Conservation (phyloP, 2,797 vertebrate genomes). For the Diceros bicornis region DNA sequence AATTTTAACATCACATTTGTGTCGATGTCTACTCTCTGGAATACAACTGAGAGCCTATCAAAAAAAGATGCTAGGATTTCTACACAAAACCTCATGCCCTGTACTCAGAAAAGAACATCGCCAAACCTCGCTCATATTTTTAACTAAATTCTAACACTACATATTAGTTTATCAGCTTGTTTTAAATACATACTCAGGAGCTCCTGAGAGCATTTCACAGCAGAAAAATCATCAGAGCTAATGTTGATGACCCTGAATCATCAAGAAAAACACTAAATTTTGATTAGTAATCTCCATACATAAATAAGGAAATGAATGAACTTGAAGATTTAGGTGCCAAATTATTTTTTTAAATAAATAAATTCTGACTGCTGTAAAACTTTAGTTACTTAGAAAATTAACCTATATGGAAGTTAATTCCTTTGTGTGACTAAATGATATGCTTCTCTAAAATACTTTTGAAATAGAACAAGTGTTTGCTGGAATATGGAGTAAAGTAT, state of each 20-base stretch:
- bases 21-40: slow-evolving; percentile 78
- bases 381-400: neutral
- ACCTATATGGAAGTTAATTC: neutral
- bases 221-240: neutral
- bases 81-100: neutral
- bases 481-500: neutral
- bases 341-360: neutral
- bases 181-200: neutral
- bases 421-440: neutral
- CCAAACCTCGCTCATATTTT: neutral
- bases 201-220: neutral
- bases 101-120: neutral
- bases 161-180: neutral
- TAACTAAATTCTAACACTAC: neutral
- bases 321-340: neutral
- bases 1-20: neutral
- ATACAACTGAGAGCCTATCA: neutral
- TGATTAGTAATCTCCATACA: neutral
- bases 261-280: slow-evolving; percentile 39
- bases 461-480: neutral
- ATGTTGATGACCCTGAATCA: neutral
- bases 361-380: neutral
- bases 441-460: slow-evolving; percentile 42
- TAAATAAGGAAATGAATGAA: neutral
- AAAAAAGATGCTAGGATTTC: neutral